These are phyloP conservation scores for Gambusia holbrooki DNA, from an alignment of 2,113 vertebrate species.

Conservation along the genomic window DNA sequence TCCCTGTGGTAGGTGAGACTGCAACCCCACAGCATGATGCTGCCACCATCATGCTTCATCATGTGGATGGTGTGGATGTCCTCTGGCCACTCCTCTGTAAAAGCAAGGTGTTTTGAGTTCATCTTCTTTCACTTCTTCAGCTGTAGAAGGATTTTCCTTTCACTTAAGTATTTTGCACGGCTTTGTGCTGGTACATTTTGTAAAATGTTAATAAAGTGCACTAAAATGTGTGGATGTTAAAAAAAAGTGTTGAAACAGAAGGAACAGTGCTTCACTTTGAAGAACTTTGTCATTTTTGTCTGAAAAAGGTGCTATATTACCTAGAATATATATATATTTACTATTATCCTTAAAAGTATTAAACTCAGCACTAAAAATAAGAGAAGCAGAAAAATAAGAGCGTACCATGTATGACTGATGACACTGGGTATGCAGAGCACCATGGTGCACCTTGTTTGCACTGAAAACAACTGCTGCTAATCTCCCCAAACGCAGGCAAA, in stretches of 20 bases:
- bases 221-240: not conserved
- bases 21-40: no score
- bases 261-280: not conserved
- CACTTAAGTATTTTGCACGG: not conserved
- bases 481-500: slow-evolving; percentile 62
- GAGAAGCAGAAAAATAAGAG: not conserved
- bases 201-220: not conserved
- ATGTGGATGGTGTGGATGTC: no score
- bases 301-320: not conserved
- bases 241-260: no score
- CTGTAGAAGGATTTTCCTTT: not conserved
- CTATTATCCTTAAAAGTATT: not conserved
- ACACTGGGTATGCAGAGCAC: slow-evolving; percentile 1
- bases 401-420: slow-evolving; percentile 34
- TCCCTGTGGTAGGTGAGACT: no score
- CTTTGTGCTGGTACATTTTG: not conserved
- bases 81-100: no score
- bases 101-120: no score
- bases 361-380: slow-evolving; percentile 21
- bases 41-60: no score
- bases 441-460: slow-evolving; percentile 58
- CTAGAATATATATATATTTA: not conserved
- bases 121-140: no score
- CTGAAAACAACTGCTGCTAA: slow-evolving; percentile 64
- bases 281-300: not conserved